Evolutionary conservation across 2,797 vertebrate species (phyloP), one percentile per base, ranked within the genome.

Genomic region (Caiman crocodilus): DNA sequence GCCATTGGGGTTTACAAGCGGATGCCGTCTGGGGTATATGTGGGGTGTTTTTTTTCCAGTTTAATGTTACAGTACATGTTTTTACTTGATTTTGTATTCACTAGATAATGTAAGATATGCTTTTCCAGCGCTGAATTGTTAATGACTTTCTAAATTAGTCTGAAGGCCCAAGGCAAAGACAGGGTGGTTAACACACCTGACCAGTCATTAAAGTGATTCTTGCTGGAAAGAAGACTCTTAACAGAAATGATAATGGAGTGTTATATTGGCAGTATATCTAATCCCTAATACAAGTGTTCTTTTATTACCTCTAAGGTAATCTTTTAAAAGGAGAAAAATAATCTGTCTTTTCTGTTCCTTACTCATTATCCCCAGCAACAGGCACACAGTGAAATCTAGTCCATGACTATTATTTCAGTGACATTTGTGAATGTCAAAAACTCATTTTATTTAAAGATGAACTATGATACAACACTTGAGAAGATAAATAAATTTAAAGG

Each of bases 81-180:
- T 87, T 76, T 79, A 90, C 56, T 86, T 90, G 84, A 95, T 96
- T 97, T 95, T 85, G 85, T 88, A 97, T 94, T 95, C 94, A 77
- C 64, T 92, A 90, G 77, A 90, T 65, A 85, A 73, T 7, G 6
- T 32, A 89, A 82, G 87, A 88, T 79, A 89, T 26, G 50, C 56
- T 96, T 71, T 95, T 57, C 90, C 92, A 85, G 88, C 93, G 88
- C 80, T 86, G 92, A 91, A 95, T 84, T 92, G 94, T 85, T 97
- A 97, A 97, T 96, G 92, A 93, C 88, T 95, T 94, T 88, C 95
- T 95, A 96, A 97, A 97, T 97, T 92, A 96, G 92, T 95, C 91
- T 89, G 93, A 96, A 89, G 79, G 93, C 97, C 93, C 85, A 92
- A 94, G 96, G 96, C 96, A 95, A 95, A 93, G 89, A 97, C 76